Evolutionary conservation across 2,113 vertebrate genomes (phyloP), one percentile per base, ranked within the genome.

Genomic region (Noctilio leporinus): DNA sequence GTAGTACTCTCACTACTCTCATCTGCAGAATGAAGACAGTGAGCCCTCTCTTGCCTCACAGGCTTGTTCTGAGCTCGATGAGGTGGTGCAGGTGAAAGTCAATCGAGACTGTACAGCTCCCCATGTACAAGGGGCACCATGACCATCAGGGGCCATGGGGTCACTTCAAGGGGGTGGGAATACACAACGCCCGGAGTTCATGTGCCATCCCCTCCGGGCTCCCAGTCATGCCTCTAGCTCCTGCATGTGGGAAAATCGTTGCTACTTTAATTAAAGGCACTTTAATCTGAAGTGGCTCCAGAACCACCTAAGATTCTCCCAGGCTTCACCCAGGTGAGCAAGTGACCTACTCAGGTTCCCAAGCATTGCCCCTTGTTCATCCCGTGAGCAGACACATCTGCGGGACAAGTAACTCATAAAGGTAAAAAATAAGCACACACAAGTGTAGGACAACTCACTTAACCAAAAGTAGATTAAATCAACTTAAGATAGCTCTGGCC

Each of bases 41-140:
- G 10, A 30, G 33, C 14, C n/a, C 26, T 70, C 70, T 59, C 24
- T 53, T 12, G 8, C 30, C 55, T 49, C 12, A 10, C 1, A 4
- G 20, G 24, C 24, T 28, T 49, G 20, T 40, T 35, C 40, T 38
- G n/a, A 91, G 38, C 30, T 0, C 30, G 28, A 15, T 28, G 11
- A 55, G 38, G 19, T 5, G 1, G 3, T 4, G 15, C 38, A 24
- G 59, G 10, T 16, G 22, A 49, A 57, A 28, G 28, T 7, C 38
- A 57, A 28, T 12, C 0, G 9, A 5, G 12, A 30, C 16, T 16
- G 2, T 15, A 24, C 14, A 53, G 10, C 55, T 57, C 24, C 53
- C 78, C 40, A 30, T 1, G 8, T 0, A 19, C 64, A 51, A 1
- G 1, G 14, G 75, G 45, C 6, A 15, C 28, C 19, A 4, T 1